A percentile compares a stretch with the other conserved stretches of the same genome.
Evolutionary conservation across 1,140 invertebrate genomes (phyloP).

Genomic region (Homarus americanus): DNA sequence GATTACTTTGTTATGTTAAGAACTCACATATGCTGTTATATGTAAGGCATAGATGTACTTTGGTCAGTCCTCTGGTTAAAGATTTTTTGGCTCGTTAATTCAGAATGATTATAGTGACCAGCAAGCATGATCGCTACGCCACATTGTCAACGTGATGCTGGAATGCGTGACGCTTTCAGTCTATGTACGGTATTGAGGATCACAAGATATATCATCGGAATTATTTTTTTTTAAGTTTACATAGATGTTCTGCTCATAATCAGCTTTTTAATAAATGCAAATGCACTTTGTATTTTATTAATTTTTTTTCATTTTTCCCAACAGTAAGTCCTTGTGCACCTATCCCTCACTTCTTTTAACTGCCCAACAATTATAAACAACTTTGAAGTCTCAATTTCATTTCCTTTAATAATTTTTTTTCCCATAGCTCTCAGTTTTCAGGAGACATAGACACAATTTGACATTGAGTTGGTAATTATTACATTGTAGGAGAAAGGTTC

Average conservation of each 20-base stretch:
- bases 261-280: constrained; percentile 7
- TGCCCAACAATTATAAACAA: background rate
- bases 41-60: background rate
- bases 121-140: background rate
- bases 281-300: background rate
- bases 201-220: no score
- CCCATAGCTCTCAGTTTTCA: background rate
- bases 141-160: background rate
- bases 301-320: background rate
- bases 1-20: background rate
- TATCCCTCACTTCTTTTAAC: background rate
- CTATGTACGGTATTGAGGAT: no score
- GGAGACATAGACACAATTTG: background rate
- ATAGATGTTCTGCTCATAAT: background rate
- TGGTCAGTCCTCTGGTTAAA: background rate
- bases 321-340: background rate
- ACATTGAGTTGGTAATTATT: background rate
- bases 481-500: background rate
- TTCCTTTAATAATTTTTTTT: background rate
- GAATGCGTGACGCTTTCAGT: background rate
- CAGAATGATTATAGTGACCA: background rate
- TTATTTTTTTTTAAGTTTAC: background rate
- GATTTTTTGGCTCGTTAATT: background rate
- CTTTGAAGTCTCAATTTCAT: background rate
- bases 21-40: background rate